phyloP scores from a whole-genome alignment of 92 coral and sea anemone genomes.

The Bergia sp. region DNA sequence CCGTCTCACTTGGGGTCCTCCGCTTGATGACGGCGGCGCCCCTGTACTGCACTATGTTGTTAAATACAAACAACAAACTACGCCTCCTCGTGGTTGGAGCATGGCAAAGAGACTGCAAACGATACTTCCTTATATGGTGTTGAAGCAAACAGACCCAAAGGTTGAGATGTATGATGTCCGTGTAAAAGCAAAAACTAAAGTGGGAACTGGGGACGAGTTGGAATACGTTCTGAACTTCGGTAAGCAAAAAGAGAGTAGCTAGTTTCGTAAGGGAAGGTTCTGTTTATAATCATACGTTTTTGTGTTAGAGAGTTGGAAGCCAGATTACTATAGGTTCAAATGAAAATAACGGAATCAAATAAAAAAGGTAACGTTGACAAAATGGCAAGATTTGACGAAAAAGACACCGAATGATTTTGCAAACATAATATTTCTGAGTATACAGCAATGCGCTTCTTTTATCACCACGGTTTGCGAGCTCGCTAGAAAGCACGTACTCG shows the following conservation, averaged over 20 bases:
- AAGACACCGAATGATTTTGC: too few relatives aligned
- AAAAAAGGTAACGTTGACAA: too few relatives aligned
- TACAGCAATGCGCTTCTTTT: too few relatives aligned
- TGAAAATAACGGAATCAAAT: too few relatives aligned
- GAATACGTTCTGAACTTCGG: constrained; percentile 45
- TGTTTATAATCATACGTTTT: too few relatives aligned
- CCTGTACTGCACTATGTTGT: constrained; percentile 12
- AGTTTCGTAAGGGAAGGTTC: too few relatives aligned
- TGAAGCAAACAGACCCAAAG: neutral
- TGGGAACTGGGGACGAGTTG: constrained; percentile 14
- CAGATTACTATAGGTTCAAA: too few relatives aligned
- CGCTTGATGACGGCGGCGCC: constrained; percentile 19
- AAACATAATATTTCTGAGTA: too few relatives aligned
- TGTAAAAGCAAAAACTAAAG: constrained; percentile 30
- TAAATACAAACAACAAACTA: constrained; percentile 3
- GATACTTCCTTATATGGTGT: constrained; percentile 3
- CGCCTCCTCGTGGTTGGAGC: constrained; percentile 24
- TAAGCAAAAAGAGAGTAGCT: neutral
- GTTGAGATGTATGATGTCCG: constrained; percentile 29
- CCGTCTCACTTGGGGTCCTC: constrained; percentile 26
- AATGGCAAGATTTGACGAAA: too few relatives aligned
- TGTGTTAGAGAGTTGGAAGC: too few relatives aligned
- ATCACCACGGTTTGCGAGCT: too few relatives aligned
- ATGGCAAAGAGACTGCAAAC: neutral
- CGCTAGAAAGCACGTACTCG: too few relatives aligned